A percentile compares a stretch with the other conserved stretches of the same genome.
Conservation (phyloP, 2,888 invertebrate genomes). For the Andrena minutula region DNA sequence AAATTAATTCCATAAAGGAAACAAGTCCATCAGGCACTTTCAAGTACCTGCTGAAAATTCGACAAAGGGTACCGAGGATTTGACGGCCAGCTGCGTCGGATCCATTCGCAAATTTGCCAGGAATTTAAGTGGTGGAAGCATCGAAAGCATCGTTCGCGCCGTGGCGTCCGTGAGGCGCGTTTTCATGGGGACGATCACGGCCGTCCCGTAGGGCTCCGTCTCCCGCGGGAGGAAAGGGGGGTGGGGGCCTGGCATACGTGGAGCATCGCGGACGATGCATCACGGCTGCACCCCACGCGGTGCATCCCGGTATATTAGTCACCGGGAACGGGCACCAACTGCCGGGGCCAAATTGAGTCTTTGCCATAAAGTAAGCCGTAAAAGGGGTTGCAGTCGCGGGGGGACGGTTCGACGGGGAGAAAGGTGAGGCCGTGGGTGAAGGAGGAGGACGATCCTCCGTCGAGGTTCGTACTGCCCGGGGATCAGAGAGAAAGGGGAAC, state of each 20-base stretch:
- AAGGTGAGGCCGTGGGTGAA: constrained; percentile 86
- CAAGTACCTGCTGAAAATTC: background rate
- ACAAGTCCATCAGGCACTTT: background rate
- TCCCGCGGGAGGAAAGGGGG: constrained; percentile 5
- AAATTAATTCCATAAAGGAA: background rate
- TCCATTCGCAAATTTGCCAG: constrained; percentile 5
- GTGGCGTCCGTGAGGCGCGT: background rate
- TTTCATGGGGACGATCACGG: constrained; percentile 30
- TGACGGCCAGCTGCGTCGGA: background rate
- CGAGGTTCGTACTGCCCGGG: constrained; percentile 82
- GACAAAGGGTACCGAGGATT: background rate
- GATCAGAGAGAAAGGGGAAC: constrained; percentile 82
- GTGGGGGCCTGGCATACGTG: constrained; percentile 43
- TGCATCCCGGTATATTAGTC: constrained; percentile 89
- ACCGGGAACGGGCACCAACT: constrained; percentile 87
- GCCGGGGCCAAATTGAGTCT: constrained; percentile 86
- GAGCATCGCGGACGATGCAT: constrained; percentile 85
- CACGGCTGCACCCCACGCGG: constrained; percentile 86
- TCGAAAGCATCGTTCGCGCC: background rate
- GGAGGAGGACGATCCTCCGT: constrained; percentile 64
- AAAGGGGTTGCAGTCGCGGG: constrained; percentile 79
- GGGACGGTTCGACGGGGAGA: constrained; percentile 49
- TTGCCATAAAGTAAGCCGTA: constrained; percentile 84
- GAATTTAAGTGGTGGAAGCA: background rate
- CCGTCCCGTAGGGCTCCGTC: constrained; percentile 18